Base-by-base conservation (phyloP, 2,797 vertebrate species). In the Pipistrellus nathusii region DNA sequence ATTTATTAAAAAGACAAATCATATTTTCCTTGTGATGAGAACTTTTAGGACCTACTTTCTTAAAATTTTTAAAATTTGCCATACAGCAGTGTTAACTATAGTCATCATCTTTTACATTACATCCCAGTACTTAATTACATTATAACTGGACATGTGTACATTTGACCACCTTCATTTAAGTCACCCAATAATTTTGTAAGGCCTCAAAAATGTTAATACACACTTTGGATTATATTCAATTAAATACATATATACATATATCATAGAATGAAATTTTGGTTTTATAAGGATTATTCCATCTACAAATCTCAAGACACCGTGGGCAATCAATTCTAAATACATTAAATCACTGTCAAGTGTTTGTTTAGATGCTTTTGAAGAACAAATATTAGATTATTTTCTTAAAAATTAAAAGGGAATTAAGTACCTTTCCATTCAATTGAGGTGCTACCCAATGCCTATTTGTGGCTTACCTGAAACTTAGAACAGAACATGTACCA, bases 291-390 rank as follows among this genome's bases (percentile, higher is more conserved):
- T 41, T 69, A 68, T 68, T 32, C 14, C 17, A 76, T 14, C 62
- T 77, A 51, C 10, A 81, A 64, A 68, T 44, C 18, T 85, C 69
- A 94, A 85, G 21, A 57, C 12, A 41, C 0, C 30, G 2, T 38
- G 55, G 8, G 9, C 21, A 90, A 48, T 91, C 35, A 9, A 32
- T 75, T 91, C 41, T 53, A 76, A 94, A 76, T 68, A 87, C 92
- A 30, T 71, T 64, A 51, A 95, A 27, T 0, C 12, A 0, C 38
- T 71, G 4, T 1, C 21, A 72, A 87, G 21, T 78, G 12, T 72
- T 10, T 51, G 51, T 62, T 64, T 88, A 8, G 4, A 59, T 32
- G 38, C 6, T 66, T 84, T 72, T 57, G n/a, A 18, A 15, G 59
- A 44, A 82, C 2, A 82, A 44, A 81, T 66, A 13, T 69, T 88